These are phyloP conservation scores for Scelioninae gen. 1 DNA, from an alignment of 2,888 invertebrate genomes.

Conservation along the genomic window DNA sequence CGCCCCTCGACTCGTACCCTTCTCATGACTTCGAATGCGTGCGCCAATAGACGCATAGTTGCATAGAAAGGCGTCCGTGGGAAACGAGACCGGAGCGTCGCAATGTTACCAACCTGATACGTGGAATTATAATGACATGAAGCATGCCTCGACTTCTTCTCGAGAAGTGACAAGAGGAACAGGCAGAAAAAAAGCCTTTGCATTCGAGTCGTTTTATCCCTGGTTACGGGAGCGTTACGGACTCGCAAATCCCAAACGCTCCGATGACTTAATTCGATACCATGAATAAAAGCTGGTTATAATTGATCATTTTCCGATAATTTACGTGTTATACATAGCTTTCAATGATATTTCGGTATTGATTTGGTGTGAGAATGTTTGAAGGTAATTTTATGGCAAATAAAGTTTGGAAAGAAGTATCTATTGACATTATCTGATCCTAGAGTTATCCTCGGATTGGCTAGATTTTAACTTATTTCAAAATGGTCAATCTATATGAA, in stretches of 20 bases:
- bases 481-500: no score
- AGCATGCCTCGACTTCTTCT: slow-evolving; percentile 64
- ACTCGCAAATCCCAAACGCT: slow-evolving; percentile 57
- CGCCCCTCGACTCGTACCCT: slow-evolving; percentile 72
- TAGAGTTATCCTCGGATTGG: no score
- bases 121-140: slow-evolving; percentile 65
- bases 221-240: slow-evolving; percentile 54
- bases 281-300: slow-evolving; percentile 41
- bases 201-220: slow-evolving; percentile 51
- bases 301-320: slow-evolving; percentile 27
- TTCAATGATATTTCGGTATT: background rate
- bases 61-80: slow-evolving; percentile 57
- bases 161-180: slow-evolving; percentile 59
- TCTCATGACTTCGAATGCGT: slow-evolving; percentile 66
- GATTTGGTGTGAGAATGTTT: background rate
- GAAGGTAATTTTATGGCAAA: no score
- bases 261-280: slow-evolving; percentile 57
- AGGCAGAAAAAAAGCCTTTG: slow-evolving; percentile 25
- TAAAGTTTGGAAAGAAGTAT: no score
- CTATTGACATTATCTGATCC: no score
- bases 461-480: no score
- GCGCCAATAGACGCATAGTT: slow-evolving; percentile 55
- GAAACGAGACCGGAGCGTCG: slow-evolving; percentile 69
- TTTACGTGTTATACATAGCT: background rate
- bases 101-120: slow-evolving; percentile 65